These are phyloP conservation scores for Pangasianodon gigas DNA, from an alignment of 2,113 vertebrate species.

Conservation along the genomic window DNA sequence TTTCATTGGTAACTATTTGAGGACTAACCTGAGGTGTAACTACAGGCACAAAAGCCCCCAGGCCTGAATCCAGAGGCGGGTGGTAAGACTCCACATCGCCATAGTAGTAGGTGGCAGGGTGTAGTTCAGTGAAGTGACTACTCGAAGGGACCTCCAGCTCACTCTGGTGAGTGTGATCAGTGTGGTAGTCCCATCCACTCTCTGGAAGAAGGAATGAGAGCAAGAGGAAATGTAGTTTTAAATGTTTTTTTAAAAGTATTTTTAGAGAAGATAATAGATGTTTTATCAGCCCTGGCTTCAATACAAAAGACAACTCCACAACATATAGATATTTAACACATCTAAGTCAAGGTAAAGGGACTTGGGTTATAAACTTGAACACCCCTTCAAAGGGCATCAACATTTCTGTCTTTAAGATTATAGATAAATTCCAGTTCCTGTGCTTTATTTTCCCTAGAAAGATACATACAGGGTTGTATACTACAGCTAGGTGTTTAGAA, in stretches of 20 bases:
- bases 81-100: conserved; percentile 83
- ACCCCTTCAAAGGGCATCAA: not conserved
- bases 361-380: not conserved
- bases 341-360: not conserved
- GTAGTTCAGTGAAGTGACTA: conserved; percentile 84
- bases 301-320: not conserved
- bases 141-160: conserved; percentile 78
- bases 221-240: not conserved
- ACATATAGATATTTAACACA: not conserved
- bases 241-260: not conserved
- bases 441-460: not conserved
- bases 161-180: conserved; percentile 70
- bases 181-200: conserved; percentile 82
- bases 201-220: conserved; percentile 60
- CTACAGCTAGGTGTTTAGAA: not conserved
- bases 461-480: not conserved
- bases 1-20: not conserved
- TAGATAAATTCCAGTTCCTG: not conserved
- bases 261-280: not conserved
- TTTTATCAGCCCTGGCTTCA: not conserved
- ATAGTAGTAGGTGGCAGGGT: conserved; percentile 81
- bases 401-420: not conserved
- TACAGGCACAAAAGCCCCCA: conserved; percentile 64
- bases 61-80: conserved; percentile 71
- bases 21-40: conserved; percentile 51